phyloP scores from a whole-genome alignment of 1,140 invertebrate species.

The Micrasema minimum region DNA sequence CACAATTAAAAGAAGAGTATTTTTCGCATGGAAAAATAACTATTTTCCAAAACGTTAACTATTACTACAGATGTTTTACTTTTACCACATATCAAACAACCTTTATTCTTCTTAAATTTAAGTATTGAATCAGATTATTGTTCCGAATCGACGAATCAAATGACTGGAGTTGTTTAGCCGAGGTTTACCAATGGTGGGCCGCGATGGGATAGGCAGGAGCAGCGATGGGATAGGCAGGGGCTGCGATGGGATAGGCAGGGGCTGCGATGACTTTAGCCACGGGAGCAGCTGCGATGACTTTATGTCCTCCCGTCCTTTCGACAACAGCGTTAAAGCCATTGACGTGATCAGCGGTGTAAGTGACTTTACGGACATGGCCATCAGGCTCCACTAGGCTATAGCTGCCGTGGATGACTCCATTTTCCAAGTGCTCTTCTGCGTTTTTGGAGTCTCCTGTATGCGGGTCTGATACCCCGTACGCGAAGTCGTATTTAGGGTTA shows the following conservation, averaged over 20 bases:
- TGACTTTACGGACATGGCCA: slow-evolving; percentile 71
- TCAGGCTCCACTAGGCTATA: slow-evolving; percentile 74
- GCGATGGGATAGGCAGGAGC: slow-evolving; percentile 53
- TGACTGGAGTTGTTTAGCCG: slow-evolving; percentile 37
- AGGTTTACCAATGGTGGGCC: slow-evolving; percentile 56
- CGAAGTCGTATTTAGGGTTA: slow-evolving; percentile 77
- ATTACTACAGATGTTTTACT: too few relatives aligned
- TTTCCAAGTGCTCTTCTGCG: slow-evolving; percentile 69
- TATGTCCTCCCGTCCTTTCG: slow-evolving; percentile 66
- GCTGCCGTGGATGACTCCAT: slow-evolving; percentile 72
- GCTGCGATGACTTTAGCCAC: slow-evolving; percentile 56
- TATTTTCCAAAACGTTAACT: too few relatives aligned
- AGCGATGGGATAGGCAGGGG: slow-evolving; percentile 54
- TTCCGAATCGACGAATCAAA: slow-evolving; percentile 44
- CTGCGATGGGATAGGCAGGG: slow-evolving; percentile 52
- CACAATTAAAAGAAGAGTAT: too few relatives aligned
- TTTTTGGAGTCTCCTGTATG: slow-evolving; percentile 77
- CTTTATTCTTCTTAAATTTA: too few relatives aligned
- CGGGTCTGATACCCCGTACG: slow-evolving; percentile 77
- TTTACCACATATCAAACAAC: too few relatives aligned
- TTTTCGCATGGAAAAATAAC: too few relatives aligned
- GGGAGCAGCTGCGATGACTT: slow-evolving; percentile 57
- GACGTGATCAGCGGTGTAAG: slow-evolving; percentile 67
- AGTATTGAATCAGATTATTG: not conserved
- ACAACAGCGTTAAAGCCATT: slow-evolving; percentile 68